phyloP scores from a whole-genome alignment of 2,113 vertebrate genomes.

The rabbit (Oryctolagus cuniculus) region DNA sequence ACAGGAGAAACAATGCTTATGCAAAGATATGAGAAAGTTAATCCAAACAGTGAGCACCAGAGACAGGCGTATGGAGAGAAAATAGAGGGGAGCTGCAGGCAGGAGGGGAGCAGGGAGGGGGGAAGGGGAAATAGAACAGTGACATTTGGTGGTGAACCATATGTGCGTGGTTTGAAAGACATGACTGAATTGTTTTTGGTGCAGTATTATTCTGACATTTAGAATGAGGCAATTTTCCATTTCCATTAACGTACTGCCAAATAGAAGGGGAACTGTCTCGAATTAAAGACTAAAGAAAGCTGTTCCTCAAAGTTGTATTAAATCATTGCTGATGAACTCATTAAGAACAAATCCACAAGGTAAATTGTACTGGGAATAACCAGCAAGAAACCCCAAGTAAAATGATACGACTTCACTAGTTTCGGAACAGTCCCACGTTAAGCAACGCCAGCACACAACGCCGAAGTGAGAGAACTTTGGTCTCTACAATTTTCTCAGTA shows the following conservation, averaged over 20 bases:
- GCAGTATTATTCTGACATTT: constrained; percentile 94
- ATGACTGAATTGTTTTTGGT: constrained; percentile 94
- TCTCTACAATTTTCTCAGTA: background rate
- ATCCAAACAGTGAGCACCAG: constrained; percentile 85
- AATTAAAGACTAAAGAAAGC: constrained; percentile 93
- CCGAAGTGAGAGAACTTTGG: background rate
- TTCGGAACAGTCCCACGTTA: background rate
- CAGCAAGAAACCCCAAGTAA: constrained; percentile 67
- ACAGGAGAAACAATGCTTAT: constrained; percentile 40
- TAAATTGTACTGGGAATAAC: constrained; percentile 63
- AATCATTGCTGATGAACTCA: constrained; percentile 87
- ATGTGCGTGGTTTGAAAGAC: constrained; percentile 94
- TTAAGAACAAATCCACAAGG: constrained; percentile 84
- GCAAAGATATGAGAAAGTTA: constrained; percentile 78
- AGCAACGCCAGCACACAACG: background rate
- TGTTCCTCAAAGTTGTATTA: constrained; percentile 90
- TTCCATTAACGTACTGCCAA: constrained; percentile 93
- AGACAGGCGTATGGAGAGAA: constrained; percentile 83
- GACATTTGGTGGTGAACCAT: constrained; percentile 93
- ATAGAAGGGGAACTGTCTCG: constrained; percentile 91
- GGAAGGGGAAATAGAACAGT: constrained; percentile 87
- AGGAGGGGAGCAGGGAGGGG: constrained; percentile 58
- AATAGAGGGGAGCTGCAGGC: constrained; percentile 68
- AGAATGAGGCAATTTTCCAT: constrained; percentile 93
- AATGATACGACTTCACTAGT: constrained; percentile 41